Conservation (phyloP, 2,797 vertebrate genomes). For the Calcarius lapponicus region DNA sequence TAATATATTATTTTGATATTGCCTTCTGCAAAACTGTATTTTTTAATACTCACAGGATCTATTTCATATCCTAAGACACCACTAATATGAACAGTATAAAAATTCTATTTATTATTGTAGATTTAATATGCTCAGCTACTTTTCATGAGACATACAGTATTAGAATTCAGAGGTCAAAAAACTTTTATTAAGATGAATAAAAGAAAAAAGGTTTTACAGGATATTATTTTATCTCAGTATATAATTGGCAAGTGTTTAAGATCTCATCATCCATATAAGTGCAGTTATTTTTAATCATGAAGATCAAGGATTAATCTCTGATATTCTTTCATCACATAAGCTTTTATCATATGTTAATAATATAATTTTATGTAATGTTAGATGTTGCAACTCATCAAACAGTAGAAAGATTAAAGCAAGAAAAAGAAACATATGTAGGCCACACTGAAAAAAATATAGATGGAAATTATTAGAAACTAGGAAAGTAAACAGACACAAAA, state of each 20-base stretch:
- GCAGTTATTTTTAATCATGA: slow-evolving; percentile 50
- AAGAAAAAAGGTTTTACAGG: slow-evolving; percentile 13
- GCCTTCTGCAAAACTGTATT: neutral
- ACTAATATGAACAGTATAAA: neutral
- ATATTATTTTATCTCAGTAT: slow-evolving; percentile 32
- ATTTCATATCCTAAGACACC: neutral
- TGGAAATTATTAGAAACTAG: slow-evolving; percentile 33
- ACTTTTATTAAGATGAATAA: neutral
- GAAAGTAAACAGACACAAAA: slow-evolving; percentile 46
- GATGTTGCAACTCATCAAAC: slow-evolving; percentile 43
- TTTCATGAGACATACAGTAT: neutral
- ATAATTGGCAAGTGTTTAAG: slow-evolving; percentile 8
- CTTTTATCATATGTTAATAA: slow-evolving; percentile 55
- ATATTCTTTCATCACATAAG: slow-evolving; percentile 46
- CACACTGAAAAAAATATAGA: neutral
- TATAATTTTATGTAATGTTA: slow-evolving; percentile 44
- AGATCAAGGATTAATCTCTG: slow-evolving; percentile 42
- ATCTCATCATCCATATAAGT: neutral
- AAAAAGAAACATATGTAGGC: slow-evolving; percentile 53
- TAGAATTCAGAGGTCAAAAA: slow-evolving; percentile 9
- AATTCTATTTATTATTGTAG: neutral
- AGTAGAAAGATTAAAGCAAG: slow-evolving; percentile 54
- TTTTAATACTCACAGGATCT: neutral
- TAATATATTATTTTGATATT: neutral
- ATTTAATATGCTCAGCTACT: neutral